Evolutionary conservation across 2,888 invertebrate genomes (phyloP).

Genomic region (Vanessa cardui): DNA sequence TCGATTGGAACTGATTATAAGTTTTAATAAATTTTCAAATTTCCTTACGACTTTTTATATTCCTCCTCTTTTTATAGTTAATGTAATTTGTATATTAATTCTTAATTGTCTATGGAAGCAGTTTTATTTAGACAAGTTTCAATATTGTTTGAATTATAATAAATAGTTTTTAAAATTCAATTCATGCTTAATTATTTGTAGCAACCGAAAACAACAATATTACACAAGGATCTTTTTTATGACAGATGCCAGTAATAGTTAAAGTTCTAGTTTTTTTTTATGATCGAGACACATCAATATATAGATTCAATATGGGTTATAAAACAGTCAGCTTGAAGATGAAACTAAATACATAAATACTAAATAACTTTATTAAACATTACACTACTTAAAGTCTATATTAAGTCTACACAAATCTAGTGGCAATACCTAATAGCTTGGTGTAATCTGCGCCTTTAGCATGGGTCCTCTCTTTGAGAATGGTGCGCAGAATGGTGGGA

Average conservation of each 20-base stretch:
- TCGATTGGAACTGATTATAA: conserved; percentile 71
- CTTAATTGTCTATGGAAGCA: too few relatives aligned
- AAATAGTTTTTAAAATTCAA: too few relatives aligned
- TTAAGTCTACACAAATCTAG: conserved; percentile 88
- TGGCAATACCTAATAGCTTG: conserved; percentile 94
- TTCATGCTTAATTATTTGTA: too few relatives aligned
- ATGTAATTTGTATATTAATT: background rate
- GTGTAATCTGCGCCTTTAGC: conserved; percentile 95
- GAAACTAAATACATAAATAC: conserved; percentile 22
- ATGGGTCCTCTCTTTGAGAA: conserved; percentile 90
- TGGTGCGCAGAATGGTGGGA: conserved; percentile 93
- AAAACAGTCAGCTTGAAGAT: background rate
- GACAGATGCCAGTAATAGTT: too few relatives aligned
- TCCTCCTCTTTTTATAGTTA: background rate
- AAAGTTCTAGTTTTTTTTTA: too few relatives aligned
- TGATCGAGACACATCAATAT: too few relatives aligned
- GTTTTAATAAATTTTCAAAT: conserved; percentile 81
- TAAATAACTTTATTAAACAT: conserved; percentile 34
- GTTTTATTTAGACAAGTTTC: too few relatives aligned
- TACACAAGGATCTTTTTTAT: too few relatives aligned
- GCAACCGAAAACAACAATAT: too few relatives aligned
- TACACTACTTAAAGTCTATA: conserved; percentile 18
- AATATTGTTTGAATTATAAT: too few relatives aligned
- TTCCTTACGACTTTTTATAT: conserved; percentile 55
- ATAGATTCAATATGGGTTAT: too few relatives aligned